Percentiles rank a stretch among this genome's conserved stretches.
These are phyloP conservation scores for Oeneis ivallda DNA, from an alignment of 2,888 invertebrate genomes.

Conservation along the genomic window DNA sequence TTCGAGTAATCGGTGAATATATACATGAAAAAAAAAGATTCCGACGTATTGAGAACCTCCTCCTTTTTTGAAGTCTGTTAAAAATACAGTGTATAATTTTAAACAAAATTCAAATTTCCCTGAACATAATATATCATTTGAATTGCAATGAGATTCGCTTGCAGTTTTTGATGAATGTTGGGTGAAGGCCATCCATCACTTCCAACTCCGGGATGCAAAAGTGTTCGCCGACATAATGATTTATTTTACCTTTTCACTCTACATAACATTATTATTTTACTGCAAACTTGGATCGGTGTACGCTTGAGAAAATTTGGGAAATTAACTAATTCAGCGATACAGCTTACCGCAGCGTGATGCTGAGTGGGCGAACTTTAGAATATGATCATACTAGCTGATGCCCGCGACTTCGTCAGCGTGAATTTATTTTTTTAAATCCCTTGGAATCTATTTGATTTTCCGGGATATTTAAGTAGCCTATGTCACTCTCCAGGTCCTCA, in stretches of 20 bases:
- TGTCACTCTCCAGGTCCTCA: too few species aligned
- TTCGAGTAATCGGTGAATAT: too few species aligned
- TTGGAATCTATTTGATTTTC: too few species aligned
- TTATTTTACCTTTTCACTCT: slow-evolving; percentile 27
- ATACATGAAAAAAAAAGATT: too few species aligned
- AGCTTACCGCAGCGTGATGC: not conserved
- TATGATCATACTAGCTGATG: too few species aligned
- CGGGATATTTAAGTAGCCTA: too few species aligned
- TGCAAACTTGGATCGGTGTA: not conserved
- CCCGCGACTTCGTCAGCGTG: too few species aligned
- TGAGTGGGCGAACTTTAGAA: not conserved
- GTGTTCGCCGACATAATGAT: slow-evolving; percentile 27
- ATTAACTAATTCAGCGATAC: not conserved
- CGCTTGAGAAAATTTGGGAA: too few species aligned
- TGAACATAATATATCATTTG: slow-evolving; percentile 25
- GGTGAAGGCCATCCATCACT: slow-evolving; percentile 35
- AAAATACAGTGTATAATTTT: not conserved
- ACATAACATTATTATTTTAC: not conserved
- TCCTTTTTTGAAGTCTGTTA: too few species aligned
- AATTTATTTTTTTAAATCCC: too few species aligned
- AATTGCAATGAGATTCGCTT: slow-evolving; percentile 29
- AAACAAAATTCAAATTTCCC: slow-evolving; percentile 29
- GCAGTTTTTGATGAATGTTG: slow-evolving; percentile 40
- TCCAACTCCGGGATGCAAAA: slow-evolving; percentile 29
- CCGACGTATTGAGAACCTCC: too few species aligned